Conservation (phyloP, 2,797 vertebrate genomes). For the Simalia tracyae region DNA sequence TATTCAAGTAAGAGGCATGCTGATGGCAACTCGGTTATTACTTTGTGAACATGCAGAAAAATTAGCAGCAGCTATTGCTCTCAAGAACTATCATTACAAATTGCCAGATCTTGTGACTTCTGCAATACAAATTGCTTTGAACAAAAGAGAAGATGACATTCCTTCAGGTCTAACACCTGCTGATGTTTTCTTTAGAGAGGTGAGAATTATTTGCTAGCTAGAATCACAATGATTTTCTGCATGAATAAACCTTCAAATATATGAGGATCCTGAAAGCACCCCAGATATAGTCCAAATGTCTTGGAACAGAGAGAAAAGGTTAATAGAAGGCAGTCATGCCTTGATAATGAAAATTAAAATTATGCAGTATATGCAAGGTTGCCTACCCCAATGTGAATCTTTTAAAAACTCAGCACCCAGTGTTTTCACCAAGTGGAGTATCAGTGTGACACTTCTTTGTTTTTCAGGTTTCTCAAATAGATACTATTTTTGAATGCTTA, state of each 20-base stretch:
- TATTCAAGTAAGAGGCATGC: slow-evolving; percentile 72
- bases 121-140: slow-evolving; percentile 79
- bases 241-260: background rate
- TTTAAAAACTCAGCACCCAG: background rate
- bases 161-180: slow-evolving; percentile 86
- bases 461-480: slow-evolving; percentile 89
- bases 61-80: slow-evolving; percentile 84
- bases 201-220: slow-evolving; percentile 47
- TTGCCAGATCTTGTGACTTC: slow-evolving; percentile 84
- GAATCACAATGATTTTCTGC: background rate
- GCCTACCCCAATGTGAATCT: background rate
- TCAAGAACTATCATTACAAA: slow-evolving; percentile 90
- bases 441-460: background rate
- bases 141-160: slow-evolving; percentile 73
- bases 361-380: background rate
- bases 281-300: background rate
- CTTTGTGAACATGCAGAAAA: slow-evolving; percentile 95
- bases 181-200: slow-evolving; percentile 96
- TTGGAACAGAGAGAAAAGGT: background rate
- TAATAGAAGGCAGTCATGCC: background rate
- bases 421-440: background rate
- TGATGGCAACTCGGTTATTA: slow-evolving; percentile 84
- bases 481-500: slow-evolving; percentile 87
- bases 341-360: background rate
- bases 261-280: background rate